phyloP scores from a whole-genome alignment of 2,797 vertebrate genomes.

The Hemibagrus guttatus region DNA sequence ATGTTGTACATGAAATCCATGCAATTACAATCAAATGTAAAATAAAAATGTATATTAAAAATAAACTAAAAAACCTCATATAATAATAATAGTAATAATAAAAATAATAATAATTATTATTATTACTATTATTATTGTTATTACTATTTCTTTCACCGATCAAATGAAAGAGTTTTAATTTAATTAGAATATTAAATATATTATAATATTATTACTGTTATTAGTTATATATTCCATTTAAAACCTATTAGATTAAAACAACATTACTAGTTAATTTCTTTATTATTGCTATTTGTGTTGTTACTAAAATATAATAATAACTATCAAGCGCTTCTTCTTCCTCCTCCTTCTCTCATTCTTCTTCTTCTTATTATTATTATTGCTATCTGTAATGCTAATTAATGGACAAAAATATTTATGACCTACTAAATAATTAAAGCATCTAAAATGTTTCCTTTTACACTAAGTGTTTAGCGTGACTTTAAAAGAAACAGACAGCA shows the following conservation, averaged over 20 bases:
- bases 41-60: too few species aligned
- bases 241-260: not conserved
- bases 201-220: too few species aligned
- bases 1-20: not conserved
- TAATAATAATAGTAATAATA: too few species aligned
- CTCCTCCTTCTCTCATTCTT: too few species aligned
- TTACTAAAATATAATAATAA: slow-evolving; percentile 1
- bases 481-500: slow-evolving; percentile 36
- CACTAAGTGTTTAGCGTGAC: not conserved
- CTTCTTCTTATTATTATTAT: not conserved
- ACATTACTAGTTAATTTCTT: too few species aligned
- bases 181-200: too few species aligned
- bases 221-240: too few species aligned
- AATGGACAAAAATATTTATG: not conserved
- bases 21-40: too few species aligned
- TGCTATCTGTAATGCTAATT: not conserved
- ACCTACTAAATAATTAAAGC: not conserved
- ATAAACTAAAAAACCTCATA: too few species aligned
- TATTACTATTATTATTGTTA: not conserved
- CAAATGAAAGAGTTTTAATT: too few species aligned
- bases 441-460: not conserved
- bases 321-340: not conserved
- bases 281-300: not conserved
- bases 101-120: too few species aligned
- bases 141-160: too few species aligned